A percentile compares a stretch with the other conserved stretches of the same genome.
Evolutionary conservation across 2,888 invertebrate genomes (phyloP).

Genomic region (Parnassius orleans): DNA sequence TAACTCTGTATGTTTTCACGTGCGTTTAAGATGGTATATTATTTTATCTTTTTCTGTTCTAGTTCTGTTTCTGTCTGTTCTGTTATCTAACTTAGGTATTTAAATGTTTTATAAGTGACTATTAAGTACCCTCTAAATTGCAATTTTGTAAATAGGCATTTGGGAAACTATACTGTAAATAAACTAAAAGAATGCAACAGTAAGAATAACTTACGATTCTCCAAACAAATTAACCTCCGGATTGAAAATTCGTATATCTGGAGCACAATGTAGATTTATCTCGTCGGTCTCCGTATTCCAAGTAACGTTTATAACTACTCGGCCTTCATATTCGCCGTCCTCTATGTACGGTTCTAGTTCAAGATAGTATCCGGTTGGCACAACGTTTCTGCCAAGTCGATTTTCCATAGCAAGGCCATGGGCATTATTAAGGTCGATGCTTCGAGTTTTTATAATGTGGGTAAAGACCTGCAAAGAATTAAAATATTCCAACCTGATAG

Average conservation of each 20-base stretch:
- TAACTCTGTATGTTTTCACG: no score
- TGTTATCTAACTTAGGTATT: no score
- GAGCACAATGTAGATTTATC: conserved; percentile 84
- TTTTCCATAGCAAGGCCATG: conserved; percentile 83
- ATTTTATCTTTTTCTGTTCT: no score
- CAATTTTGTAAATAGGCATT: no score
- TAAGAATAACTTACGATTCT: conserved; percentile 47
- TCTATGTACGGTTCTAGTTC: conserved; percentile 84
- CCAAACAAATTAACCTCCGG: conserved; percentile 64
- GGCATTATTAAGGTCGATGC: conserved; percentile 87
- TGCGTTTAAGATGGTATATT: no score
- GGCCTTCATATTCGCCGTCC: conserved; percentile 84
- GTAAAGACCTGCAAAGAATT: conserved; percentile 37
- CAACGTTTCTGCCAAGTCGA: conserved; percentile 82
- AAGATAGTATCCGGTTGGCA: conserved; percentile 84
- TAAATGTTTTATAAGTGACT: no score
- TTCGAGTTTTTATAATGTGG: conserved; percentile 73
- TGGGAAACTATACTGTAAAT: no score
- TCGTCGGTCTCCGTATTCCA: conserved; percentile 83
- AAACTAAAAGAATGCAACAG: no score
- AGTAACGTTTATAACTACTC: conserved; percentile 84
- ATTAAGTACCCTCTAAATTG: no score
- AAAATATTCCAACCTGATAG: no score
- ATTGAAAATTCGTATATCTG: conserved; percentile 81
- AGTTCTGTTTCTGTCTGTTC: no score